A percentile compares a stretch with the other conserved stretches of the same genome.
Conservation (phyloP, 1,140 invertebrate genomes). For the Pseudomyrmex flavicornis region DNA sequence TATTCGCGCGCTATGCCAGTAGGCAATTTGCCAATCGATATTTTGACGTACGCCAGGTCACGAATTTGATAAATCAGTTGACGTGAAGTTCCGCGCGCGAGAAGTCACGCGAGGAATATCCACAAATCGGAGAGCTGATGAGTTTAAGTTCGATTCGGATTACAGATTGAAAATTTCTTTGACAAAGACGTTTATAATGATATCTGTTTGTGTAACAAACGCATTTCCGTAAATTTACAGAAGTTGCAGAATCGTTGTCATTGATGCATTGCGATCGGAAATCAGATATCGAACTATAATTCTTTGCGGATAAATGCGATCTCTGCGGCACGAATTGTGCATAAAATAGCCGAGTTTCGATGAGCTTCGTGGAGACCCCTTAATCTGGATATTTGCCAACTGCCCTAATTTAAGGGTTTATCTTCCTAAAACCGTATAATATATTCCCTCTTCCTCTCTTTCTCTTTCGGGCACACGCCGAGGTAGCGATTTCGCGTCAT, state of each 20-base stretch:
- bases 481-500: conserved; percentile 46
- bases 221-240: not conserved
- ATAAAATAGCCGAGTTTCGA: conserved; percentile 42
- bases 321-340: not conserved
- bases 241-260: not conserved
- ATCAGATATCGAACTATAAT: conserved; percentile 1
- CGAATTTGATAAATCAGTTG: conserved; percentile 5
- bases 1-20: not conserved
- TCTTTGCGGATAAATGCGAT: not conserved
- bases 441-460: not conserved
- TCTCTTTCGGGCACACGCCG: not conserved
- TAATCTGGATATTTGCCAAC: conserved; percentile 60
- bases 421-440: conserved; percentile 35
- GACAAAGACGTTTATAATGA: not conserved
- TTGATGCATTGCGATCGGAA: not conserved
- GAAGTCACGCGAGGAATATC: not conserved
- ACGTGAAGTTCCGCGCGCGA: not conserved
- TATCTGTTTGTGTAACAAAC: not conserved
- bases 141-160: not conserved
- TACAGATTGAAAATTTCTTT: not conserved
- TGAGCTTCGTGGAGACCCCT: conserved; percentile 30
- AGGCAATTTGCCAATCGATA: conserved; percentile 4
- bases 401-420: conserved; percentile 51
- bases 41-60: not conserved
- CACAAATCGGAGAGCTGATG: not conserved